These are phyloP conservation scores for Drosophila seguyi DNA, from an alignment of 1,140 invertebrate species.

Conservation along the genomic window DNA sequence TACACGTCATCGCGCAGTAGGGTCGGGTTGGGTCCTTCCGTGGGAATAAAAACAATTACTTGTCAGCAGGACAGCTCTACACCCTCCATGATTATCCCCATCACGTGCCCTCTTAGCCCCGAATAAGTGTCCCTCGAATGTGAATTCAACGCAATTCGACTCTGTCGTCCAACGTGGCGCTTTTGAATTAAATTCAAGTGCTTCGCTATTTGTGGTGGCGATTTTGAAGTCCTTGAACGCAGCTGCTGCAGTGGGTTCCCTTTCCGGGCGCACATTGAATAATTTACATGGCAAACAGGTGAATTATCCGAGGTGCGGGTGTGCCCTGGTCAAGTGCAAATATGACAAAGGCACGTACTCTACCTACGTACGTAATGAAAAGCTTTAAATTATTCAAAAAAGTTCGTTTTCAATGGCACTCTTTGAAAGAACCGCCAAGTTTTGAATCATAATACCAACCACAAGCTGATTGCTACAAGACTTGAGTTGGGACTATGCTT, in stretches of 20 bases:
- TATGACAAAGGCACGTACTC: constrained; percentile 13
- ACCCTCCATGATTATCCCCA: neutral
- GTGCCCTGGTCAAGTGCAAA: constrained; percentile 32
- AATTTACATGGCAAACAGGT: constrained; percentile 44
- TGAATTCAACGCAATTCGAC: constrained; percentile 21
- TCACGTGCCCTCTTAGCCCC: neutral
- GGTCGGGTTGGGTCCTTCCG: constrained; percentile 9
- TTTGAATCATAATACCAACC: neutral
- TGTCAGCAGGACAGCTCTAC: constrained; percentile 19
- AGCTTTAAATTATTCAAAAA: constrained; percentile 34
- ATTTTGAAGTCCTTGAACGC: constrained; percentile 61
- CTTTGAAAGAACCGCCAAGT: constrained; percentile 1
- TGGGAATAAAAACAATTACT: constrained; percentile 53
- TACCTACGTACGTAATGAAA: constrained; percentile 3
- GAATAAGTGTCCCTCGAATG: constrained; percentile 11
- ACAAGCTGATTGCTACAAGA: neutral
- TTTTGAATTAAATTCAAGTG: constrained; percentile 26
- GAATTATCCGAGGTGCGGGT: constrained; percentile 29
- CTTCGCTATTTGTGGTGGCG: constrained; percentile 14
- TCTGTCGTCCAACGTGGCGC: constrained; percentile 33
- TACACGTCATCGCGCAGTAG: constrained; percentile 44
- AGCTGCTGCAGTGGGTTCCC: constrained; percentile 46
- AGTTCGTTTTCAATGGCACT: neutral
- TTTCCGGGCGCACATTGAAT: constrained; percentile 46
- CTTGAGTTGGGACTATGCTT: neutral